phyloP scores from a whole-genome alignment of 2,797 vertebrate species.

The Chaunax sp. region DNA sequence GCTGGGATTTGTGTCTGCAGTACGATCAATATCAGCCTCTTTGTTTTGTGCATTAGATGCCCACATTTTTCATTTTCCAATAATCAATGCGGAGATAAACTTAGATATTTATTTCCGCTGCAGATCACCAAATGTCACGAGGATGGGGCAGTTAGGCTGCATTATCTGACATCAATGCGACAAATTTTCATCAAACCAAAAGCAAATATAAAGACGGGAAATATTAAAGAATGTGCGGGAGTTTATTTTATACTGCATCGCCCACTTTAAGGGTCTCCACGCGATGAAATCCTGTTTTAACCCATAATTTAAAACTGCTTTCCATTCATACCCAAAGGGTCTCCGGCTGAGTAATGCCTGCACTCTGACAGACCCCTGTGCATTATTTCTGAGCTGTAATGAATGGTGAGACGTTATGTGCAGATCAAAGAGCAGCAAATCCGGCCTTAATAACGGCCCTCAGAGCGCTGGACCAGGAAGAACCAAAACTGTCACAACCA shows the following conservation, averaged over 20 bases:
- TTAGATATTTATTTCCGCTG: neutral
- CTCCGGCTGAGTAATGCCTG: constrained; percentile 32
- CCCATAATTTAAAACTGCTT: constrained; percentile 37
- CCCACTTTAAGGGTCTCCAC: constrained; percentile 4
- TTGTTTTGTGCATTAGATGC: constrained; percentile 41
- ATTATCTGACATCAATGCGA: neutral
- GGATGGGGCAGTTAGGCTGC: neutral
- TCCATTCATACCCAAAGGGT: constrained; percentile 13
- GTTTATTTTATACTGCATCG: neutral
- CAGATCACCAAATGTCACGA: constrained; percentile 9
- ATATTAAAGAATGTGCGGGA: neutral
- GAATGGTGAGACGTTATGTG: constrained; percentile 38
- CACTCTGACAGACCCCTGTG: constrained; percentile 41
- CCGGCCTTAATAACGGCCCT: constrained; percentile 58
- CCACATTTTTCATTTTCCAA: constrained; percentile 42
- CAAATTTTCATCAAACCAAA: neutral
- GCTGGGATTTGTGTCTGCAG: constrained; percentile 36
- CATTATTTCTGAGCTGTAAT: constrained; percentile 52
- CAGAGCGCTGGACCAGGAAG: constrained; percentile 45
- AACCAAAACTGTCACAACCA: constrained; percentile 46
- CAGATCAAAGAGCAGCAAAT: constrained; percentile 53
- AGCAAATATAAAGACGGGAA: neutral
- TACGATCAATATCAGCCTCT: constrained; percentile 53
- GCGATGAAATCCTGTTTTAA: neutral
- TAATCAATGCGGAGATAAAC: constrained; percentile 44